Percentiles rank a stretch among this genome's conserved stretches.
Conservation (phyloP, 2,113 vertebrate genomes). For the Raja brachyura region DNA sequence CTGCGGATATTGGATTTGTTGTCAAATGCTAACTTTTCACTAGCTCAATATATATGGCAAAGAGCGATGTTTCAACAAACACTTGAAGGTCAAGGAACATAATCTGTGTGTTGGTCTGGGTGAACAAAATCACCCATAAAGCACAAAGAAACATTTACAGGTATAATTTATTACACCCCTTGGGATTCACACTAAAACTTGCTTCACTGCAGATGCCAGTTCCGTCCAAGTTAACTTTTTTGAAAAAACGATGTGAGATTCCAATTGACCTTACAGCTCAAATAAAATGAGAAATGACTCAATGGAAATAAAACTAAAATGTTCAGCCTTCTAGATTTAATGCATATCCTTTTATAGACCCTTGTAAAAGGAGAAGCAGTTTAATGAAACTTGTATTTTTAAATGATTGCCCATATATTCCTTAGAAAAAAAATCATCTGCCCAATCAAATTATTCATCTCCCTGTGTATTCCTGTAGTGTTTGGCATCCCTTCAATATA, state of each 20-base stretch:
- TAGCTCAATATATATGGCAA: not conserved
- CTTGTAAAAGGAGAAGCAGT: not conserved
- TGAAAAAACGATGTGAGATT: not conserved
- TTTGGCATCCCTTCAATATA: not conserved
- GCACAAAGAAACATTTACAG: not conserved
- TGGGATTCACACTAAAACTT: not conserved
- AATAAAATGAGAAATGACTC: not conserved
- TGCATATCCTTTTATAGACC: not conserved
- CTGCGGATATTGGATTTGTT: not conserved
- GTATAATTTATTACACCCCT: not conserved
- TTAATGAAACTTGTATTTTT: not conserved
- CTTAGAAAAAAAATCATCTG: not conserved
- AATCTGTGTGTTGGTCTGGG: not conserved
- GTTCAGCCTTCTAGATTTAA: not conserved
- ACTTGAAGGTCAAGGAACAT: not conserved
- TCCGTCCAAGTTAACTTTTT: not conserved
- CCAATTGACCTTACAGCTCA: not conserved
- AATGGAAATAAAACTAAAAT: not conserved
- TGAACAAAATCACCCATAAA: conserved; percentile 9
- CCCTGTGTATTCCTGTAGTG: not conserved
- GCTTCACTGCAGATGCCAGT: not conserved
- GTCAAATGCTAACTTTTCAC: not conserved
- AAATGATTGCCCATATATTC: not conserved
- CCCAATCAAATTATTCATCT: not conserved
- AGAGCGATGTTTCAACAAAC: not conserved